phyloP scores from a whole-genome alignment of 1,140 invertebrate species.

The Tribolium castaneum region DNA sequence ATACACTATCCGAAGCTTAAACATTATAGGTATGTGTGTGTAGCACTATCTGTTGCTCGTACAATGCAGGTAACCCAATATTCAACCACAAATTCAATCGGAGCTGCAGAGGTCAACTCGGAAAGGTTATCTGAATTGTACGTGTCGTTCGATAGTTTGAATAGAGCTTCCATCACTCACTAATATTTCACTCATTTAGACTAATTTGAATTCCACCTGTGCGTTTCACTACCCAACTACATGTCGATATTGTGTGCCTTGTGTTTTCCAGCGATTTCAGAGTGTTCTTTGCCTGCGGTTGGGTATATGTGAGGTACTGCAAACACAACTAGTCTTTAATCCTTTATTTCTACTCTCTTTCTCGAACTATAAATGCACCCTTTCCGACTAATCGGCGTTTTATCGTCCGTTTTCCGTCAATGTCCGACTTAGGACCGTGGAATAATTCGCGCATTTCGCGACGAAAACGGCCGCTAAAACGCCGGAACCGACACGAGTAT shows the following conservation, averaged over 20 bases:
- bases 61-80: constrained; percentile 28
- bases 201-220: constrained; percentile 42
- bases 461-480: constrained; percentile 45
- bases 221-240: constrained; percentile 42
- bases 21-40: background rate
- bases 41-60: constrained; percentile 30
- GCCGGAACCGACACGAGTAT: constrained; percentile 45
- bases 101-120: constrained; percentile 39
- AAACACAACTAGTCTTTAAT: constrained; percentile 44
- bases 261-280: constrained; percentile 76
- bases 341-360: constrained; percentile 42
- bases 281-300: constrained; percentile 84
- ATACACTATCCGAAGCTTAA: constrained; percentile 4
- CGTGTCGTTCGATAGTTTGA: constrained; percentile 40
- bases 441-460: background rate
- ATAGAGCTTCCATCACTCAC: constrained; percentile 44
- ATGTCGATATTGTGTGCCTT: constrained; percentile 52
- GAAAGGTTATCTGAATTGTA: constrained; percentile 47
- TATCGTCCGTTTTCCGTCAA: constrained; percentile 2
- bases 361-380: constrained; percentile 41
- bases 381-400: constrained; percentile 33
- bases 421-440: background rate
- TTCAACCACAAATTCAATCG: constrained; percentile 13
- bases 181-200: constrained; percentile 49
- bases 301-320: constrained; percentile 80